phyloP scores from a whole-genome alignment of 1,140 invertebrate species.

The Penaeus chinensis region DNA sequence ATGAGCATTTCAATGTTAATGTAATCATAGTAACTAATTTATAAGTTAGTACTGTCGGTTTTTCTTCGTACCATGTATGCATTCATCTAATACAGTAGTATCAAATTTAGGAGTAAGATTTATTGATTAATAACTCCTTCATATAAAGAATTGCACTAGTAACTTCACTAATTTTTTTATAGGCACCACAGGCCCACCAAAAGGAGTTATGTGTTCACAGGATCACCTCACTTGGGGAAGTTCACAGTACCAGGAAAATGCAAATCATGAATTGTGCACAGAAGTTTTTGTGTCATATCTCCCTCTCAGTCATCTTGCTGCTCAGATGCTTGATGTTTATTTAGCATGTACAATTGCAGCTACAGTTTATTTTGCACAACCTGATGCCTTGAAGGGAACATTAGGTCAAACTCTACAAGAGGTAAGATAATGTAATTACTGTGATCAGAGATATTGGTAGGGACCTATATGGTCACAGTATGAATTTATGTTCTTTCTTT shows the following conservation, averaged over 20 bases:
- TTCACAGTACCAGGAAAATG: conserved; percentile 19
- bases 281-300: conserved; percentile 64
- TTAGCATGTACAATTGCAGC: conserved; percentile 52
- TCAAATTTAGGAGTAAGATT: too few species aligned
- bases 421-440: background rate
- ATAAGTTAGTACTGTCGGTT: too few species aligned
- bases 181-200: conserved; percentile 65
- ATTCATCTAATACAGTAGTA: background rate
- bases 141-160: conserved; percentile 18
- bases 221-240: conserved; percentile 65
- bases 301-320: conserved; percentile 65
- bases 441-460: background rate
- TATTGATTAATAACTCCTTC: background rate
- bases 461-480: background rate
- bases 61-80: background rate
- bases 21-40: too few species aligned
- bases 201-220: conserved; percentile 65
- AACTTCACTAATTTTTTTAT: conserved; percentile 32
- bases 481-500: too few species aligned
- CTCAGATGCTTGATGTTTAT: conserved; percentile 65
- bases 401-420: conserved; percentile 40
- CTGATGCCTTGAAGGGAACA: conserved; percentile 65
- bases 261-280: background rate
- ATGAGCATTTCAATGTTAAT: too few species aligned
- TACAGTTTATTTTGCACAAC: conserved; percentile 65